Base-by-base conservation (phyloP, 2,888 invertebrate genomes). In the Imbricaverruca yamaguchii region DNA sequence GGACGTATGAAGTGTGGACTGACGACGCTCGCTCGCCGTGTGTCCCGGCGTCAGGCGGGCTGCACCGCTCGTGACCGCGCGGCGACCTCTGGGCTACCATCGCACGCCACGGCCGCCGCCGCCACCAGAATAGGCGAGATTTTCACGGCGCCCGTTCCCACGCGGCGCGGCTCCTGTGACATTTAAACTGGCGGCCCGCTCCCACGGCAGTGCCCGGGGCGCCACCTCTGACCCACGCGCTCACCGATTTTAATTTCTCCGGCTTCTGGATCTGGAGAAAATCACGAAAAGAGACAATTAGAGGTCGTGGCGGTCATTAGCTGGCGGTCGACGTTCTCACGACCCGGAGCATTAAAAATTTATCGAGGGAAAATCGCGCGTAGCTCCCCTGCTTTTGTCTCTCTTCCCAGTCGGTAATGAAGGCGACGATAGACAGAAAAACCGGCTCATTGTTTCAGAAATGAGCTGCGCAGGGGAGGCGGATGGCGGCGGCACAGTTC, bases 241-340 rank as follows among this genome's bases (percentile, higher is more conserved):
- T 15, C 39, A 4, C 69, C 69, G 39, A 69, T 15, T 69, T 39
- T 69, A 25, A 69, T 69, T 69, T 69, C 69, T 39, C 69, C 69
- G 15, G 39, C 69, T 69, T 69, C 39, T 25, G 69, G 69, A 69
- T 69, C 69, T 39, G 11, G 69, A 69, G 69, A 69, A 69, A 69
- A 69, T 69, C 69, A 39, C 39, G 69, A 69, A 69, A 69, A 69
- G 69, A 15, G 69, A 69, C 69, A 69, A 69, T 69, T 69, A 69
- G 69, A 69, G 69, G 69, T 69, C 39, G 9, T 23, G 69, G 23
- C 9, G 12, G 69, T 69, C 69, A 39, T 69, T 15, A 69, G 69
- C 2, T 13, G 9, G 23, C 39, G 69, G 21, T 39, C 69, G 9
- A 9, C 39, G 69, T 69, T 69, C 69, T 12, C 69, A 69, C 69